These are phyloP conservation scores for Sturmia bella DNA, from an alignment of 2,888 invertebrate genomes.

Conservation along the genomic window DNA sequence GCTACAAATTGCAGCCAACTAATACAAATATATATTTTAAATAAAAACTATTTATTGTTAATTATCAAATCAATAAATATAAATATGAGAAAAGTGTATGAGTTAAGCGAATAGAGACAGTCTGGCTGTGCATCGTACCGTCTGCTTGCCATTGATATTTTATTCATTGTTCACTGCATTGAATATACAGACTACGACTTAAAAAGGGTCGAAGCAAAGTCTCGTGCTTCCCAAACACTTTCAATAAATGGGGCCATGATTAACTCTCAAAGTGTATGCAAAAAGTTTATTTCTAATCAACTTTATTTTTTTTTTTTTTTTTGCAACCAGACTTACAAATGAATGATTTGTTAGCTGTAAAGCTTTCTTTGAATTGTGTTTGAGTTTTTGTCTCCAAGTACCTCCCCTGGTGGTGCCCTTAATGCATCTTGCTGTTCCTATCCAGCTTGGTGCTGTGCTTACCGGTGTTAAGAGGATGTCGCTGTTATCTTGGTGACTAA, in stretches of 20 bases:
- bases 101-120: conserved; percentile 44
- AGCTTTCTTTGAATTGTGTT: too few relatives aligned
- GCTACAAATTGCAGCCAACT: conserved; percentile 8
- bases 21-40: conserved; percentile 10
- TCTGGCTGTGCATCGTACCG: conserved; percentile 53
- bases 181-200: conserved; percentile 35
- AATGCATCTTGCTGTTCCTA: too few relatives aligned
- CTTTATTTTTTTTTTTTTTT: too few relatives aligned
- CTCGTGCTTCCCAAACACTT: conserved; percentile 50
- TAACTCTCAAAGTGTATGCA: conserved; percentile 41
- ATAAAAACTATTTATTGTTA: conserved; percentile 12
- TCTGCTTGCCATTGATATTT: conserved; percentile 52
- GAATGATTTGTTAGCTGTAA: too few relatives aligned
- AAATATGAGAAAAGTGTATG: conserved; percentile 24
- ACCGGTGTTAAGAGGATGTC: too few relatives aligned
- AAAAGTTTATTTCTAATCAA: too few relatives aligned
- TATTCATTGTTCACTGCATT: not conserved
- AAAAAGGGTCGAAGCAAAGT: conserved; percentile 56
- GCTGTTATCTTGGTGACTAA: too few relatives aligned
- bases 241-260: conserved; percentile 1
- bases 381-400: too few relatives aligned
- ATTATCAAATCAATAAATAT: conserved; percentile 1
- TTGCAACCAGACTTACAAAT: too few relatives aligned
- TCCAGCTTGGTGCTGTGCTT: too few relatives aligned
- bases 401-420: too few relatives aligned